These are phyloP conservation scores for Strigamia maritima DNA, from an alignment of 2,888 invertebrate species.

Conservation along the genomic window DNA sequence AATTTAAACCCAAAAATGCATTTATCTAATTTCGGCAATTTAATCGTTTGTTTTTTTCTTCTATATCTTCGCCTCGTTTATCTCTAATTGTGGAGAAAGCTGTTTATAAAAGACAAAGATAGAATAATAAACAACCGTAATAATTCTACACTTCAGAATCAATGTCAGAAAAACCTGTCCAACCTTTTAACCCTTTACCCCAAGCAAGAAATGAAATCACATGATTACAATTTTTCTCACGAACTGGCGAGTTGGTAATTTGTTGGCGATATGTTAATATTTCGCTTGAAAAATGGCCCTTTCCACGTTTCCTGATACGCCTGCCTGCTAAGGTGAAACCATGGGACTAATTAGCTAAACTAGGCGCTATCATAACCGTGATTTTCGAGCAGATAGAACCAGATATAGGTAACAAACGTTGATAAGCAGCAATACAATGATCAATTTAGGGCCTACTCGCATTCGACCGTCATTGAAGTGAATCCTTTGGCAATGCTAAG, in stretches of 20 bases:
- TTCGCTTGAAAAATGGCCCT: background rate
- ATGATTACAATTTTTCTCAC: constrained; percentile 11
- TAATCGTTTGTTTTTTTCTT: background rate
- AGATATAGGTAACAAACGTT: background rate
- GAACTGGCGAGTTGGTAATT: background rate
- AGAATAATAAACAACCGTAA: background rate
- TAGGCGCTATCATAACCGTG: background rate
- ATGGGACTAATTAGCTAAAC: background rate
- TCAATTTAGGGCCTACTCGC: constrained; percentile 8
- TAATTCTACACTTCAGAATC: constrained; percentile 1
- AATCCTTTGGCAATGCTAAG: background rate
- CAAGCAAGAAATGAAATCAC: background rate
- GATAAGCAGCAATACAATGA: constrained; percentile 1
- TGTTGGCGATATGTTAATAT: constrained; percentile 9
- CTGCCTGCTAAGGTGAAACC: background rate
- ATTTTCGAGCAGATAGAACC: background rate
- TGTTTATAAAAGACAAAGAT: background rate
- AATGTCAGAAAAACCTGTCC: constrained; percentile 25
- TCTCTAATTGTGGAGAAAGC: background rate
- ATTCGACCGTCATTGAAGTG: background rate
- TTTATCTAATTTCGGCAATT: no score
- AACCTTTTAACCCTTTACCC: constrained; percentile 32
- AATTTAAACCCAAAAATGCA: no score
- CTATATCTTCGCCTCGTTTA: background rate
- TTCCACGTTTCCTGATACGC: background rate